Evolutionary conservation across 64 coral and sea anemone genomes (phyloP).

Genomic region (Porites lutea): DNA sequence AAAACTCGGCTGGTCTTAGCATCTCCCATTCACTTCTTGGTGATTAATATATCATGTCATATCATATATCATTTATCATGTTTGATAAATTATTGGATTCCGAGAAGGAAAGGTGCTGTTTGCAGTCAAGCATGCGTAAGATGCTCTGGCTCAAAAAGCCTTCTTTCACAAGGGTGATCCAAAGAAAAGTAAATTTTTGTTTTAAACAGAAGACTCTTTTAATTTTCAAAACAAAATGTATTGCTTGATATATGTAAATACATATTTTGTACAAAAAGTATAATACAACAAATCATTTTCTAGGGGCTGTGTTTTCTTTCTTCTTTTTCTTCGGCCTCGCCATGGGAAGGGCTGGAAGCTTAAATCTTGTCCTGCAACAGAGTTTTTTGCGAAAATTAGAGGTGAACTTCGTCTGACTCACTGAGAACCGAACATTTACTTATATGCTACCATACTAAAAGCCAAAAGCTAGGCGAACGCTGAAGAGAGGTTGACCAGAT

Average conservation of each 20-base stretch:
- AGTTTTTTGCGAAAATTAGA: neutral
- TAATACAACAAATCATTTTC: neutral
- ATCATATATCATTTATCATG: no score
- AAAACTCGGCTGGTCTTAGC: no score
- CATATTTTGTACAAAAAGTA: constrained; percentile 3
- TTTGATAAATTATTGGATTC: no score
- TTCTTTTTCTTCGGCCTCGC: constrained; percentile 92
- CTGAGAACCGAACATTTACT: neutral
- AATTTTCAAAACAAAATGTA: constrained; percentile 1
- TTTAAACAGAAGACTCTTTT: neutral
- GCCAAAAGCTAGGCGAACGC: no score
- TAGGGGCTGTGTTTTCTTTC: constrained; percentile 67
- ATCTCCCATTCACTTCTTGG: no score
- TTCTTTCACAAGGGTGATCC: neutral
- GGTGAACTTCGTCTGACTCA: neutral
- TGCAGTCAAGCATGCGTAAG: no score
- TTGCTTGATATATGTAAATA: neutral
- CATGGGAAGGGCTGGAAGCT: constrained; percentile 85
- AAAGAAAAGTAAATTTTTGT: neutral
- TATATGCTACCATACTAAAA: no score
- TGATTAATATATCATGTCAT: no score
- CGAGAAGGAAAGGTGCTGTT: no score
- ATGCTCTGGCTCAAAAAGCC: no score
- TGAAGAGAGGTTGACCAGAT: no score
- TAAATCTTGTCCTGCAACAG: constrained; percentile 92